Evolutionary conservation across 1,140 invertebrate genomes (phyloP).

Genomic region (Penaeus japonicus): DNA sequence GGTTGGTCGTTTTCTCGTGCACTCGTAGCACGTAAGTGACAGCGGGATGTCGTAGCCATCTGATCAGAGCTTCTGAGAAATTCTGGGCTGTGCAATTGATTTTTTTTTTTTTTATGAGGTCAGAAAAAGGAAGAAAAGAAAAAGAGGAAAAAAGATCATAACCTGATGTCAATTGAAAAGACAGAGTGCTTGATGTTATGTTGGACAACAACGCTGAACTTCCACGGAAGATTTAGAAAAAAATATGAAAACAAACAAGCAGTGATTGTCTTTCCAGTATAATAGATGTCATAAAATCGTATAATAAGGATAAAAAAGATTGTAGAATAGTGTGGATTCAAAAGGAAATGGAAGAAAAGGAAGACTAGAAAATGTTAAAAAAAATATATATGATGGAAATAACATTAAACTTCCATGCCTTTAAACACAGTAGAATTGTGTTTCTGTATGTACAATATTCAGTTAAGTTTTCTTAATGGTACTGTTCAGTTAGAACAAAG

Average conservation of each 20-base stretch:
- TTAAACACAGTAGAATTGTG: slow-evolving; percentile 25
- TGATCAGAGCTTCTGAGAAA: neutral
- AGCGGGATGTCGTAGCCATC: neutral
- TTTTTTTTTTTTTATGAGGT: neutral
- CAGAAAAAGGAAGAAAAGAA: neutral
- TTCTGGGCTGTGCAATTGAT: neutral
- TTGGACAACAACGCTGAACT: too few species aligned
- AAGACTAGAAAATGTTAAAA: neutral
- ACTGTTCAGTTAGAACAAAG: neutral
- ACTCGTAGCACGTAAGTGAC: slow-evolving; percentile 8
- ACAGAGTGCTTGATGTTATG: too few species aligned
- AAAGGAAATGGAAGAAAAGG: neutral
- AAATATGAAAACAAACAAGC: too few species aligned
- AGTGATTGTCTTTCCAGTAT: too few species aligned
- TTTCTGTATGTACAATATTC: slow-evolving; percentile 35
- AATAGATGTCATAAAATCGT: too few species aligned
- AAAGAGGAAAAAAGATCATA: neutral
- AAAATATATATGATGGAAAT: neutral
- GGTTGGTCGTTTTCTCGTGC: neutral
- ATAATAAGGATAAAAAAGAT: too few species aligned
- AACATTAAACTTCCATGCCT: neutral
- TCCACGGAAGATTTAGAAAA: neutral
- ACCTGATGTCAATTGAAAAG: neutral
- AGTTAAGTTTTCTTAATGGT: slow-evolving; percentile 4
- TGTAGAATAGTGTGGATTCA: slow-evolving; percentile 29